These are phyloP conservation scores for Cossypha heuglini DNA, from an alignment of 2,797 vertebrate genomes.

Conservation along the genomic window DNA sequence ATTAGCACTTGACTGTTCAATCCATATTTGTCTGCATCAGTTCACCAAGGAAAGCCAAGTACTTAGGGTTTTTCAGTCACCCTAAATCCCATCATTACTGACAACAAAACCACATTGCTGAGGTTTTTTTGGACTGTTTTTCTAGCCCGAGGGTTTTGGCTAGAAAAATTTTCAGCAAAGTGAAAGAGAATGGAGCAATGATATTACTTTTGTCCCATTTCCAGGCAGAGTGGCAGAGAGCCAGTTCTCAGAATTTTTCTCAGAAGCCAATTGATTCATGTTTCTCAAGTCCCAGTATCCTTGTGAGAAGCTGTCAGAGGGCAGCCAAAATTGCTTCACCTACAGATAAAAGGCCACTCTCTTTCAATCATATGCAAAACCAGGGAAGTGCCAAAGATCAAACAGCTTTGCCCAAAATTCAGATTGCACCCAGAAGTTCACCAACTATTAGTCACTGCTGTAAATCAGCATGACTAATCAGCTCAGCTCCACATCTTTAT, in stretches of 20 bases:
- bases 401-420: background rate
- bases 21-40: background rate
- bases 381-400: background rate
- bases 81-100: background rate
- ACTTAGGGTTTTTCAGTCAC: background rate
- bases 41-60: background rate
- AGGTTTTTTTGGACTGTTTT: background rate
- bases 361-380: background rate
- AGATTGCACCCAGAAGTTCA: background rate
- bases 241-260: constrained; percentile 16
- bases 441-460: background rate
- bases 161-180: background rate
- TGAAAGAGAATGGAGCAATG: background rate
- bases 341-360: background rate
- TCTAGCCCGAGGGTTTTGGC: background rate
- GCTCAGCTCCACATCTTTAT: background rate
- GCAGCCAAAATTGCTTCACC: constrained; percentile 35
- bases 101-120: background rate
- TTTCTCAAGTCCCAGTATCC: background rate
- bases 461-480: background rate
- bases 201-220: constrained; percentile 8
- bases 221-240: background rate
- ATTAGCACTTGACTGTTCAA: background rate
- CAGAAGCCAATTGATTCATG: constrained; percentile 11
- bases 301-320: constrained; percentile 17